A percentile compares a stretch with the other conserved stretches of the same genome.
These are phyloP conservation scores for Gymnarchus niloticus DNA, from an alignment of 2,113 vertebrate genomes.

Conservation along the genomic window DNA sequence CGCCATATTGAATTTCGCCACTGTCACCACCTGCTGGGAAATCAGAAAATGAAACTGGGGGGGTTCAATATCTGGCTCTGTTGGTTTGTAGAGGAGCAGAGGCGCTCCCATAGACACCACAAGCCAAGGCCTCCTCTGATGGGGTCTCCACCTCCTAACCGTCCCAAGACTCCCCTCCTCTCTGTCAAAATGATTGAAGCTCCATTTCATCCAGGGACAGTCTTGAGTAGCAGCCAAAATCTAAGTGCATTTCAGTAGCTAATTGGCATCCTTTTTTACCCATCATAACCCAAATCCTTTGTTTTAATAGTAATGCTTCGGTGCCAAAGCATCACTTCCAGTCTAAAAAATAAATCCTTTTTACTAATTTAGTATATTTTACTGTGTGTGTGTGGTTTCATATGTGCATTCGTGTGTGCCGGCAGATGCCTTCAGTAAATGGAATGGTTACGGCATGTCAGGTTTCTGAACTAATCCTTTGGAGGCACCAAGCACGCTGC, in stretches of 20 bases:
- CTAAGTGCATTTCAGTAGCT: conserved; percentile 28
- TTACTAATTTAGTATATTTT: neutral
- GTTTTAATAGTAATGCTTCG: conserved; percentile 6
- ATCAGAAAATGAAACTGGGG: neutral
- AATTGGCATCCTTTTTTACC: conserved; percentile 21
- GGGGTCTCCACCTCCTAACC: neutral
- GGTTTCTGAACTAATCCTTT: neutral
- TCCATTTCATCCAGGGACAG: neutral
- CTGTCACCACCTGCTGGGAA: neutral
- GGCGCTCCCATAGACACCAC: neutral
- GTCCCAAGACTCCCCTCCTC: neutral
- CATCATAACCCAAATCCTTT: neutral
- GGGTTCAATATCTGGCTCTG: neutral
- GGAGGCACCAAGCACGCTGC: neutral
- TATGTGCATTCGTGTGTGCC: neutral
- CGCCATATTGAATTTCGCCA: no score
- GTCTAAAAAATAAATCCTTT: conserved; percentile 8
- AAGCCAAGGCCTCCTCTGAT: neutral
- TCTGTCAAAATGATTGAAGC: neutral
- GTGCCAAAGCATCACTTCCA: conserved; percentile 8
- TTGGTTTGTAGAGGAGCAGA: neutral
- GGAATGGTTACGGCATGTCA: conserved; percentile 23
- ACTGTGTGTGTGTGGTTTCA: neutral
- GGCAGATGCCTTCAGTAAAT: neutral
- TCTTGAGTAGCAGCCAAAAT: conserved; percentile 2